These are phyloP conservation scores for Oligia strigilis DNA, from an alignment of 2,888 invertebrate genomes.

Conservation along the genomic window DNA sequence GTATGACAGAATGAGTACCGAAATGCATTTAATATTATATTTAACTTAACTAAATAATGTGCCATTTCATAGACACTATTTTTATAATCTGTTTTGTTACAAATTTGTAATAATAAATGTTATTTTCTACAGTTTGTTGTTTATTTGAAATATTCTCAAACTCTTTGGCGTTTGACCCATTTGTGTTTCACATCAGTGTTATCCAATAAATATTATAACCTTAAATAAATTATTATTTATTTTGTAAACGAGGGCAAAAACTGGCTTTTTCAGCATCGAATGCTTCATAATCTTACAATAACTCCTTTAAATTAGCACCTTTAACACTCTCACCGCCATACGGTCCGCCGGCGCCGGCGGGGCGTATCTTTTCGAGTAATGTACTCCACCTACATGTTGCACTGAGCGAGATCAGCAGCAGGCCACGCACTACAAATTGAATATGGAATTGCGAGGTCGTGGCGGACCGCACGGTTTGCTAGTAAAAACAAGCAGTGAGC, in stretches of 20 bases:
- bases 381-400: too few relatives aligned
- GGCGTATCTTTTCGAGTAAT: too few relatives aligned
- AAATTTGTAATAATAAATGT: conserved; percentile 71
- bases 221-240: background rate
- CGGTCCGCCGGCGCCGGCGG: too few relatives aligned
- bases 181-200: background rate
- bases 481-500: too few relatives aligned
- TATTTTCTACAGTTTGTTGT: conserved; percentile 54
- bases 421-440: too few relatives aligned
- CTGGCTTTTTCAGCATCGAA: background rate
- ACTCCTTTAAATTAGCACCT: background rate
- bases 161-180: conserved; percentile 26
- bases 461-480: too few relatives aligned
- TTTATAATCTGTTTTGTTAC: conserved; percentile 75
- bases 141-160: conserved; percentile 39
- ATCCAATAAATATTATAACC: background rate
- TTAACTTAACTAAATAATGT: conserved; percentile 73
- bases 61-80: conserved; percentile 74
- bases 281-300: conserved; percentile 14
- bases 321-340: background rate
- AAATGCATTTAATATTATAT: conserved; percentile 76
- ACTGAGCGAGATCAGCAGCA: too few relatives aligned
- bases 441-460: too few relatives aligned
- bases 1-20: conserved; percentile 70
- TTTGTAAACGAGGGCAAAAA: background rate